Conservation (phyloP, 2,888 invertebrate genomes). For the Patella pellucida region DNA sequence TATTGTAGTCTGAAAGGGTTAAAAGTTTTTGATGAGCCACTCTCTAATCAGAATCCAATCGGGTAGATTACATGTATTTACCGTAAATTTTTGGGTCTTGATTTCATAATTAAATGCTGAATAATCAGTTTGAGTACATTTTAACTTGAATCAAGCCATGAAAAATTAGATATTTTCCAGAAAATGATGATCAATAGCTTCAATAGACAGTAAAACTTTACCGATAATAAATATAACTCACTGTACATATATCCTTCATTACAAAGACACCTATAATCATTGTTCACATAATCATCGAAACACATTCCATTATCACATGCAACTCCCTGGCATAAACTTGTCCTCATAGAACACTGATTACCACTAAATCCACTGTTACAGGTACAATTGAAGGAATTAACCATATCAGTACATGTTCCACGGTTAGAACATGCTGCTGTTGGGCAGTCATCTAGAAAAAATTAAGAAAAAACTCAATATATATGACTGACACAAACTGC, state of each 20-base stretch:
- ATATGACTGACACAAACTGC: too few relatives aligned
- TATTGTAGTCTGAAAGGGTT: too few relatives aligned
- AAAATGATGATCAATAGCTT: too few relatives aligned
- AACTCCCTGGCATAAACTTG: constrained; percentile 34
- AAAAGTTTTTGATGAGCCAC: too few relatives aligned
- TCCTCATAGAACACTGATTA: constrained; percentile 80
- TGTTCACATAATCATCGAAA: constrained; percentile 44
- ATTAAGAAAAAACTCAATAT: not conserved
- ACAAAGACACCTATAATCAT: constrained; percentile 51
- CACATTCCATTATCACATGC: constrained; percentile 42
- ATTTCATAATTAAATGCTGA: too few relatives aligned
- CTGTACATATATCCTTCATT: constrained; percentile 43
- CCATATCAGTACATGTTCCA: constrained; percentile 55
- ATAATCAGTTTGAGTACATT: too few relatives aligned
- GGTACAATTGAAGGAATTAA: constrained; percentile 86
- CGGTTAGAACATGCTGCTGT: constrained; percentile 50
- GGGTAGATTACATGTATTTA: too few relatives aligned
- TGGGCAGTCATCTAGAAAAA: constrained; percentile 47
- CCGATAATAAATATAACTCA: constrained; percentile 28
- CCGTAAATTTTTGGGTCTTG: too few relatives aligned
- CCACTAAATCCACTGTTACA: constrained; percentile 92
- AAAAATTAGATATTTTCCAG: too few relatives aligned
- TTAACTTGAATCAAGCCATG: too few relatives aligned
- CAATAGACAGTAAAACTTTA: not conserved
- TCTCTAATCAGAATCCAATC: too few relatives aligned